A percentile compares a stretch with the other conserved stretches of the same genome.
These are phyloP conservation scores for Synchiropus splendidus DNA, from an alignment of 2,113 vertebrate species.

Conservation along the genomic window DNA sequence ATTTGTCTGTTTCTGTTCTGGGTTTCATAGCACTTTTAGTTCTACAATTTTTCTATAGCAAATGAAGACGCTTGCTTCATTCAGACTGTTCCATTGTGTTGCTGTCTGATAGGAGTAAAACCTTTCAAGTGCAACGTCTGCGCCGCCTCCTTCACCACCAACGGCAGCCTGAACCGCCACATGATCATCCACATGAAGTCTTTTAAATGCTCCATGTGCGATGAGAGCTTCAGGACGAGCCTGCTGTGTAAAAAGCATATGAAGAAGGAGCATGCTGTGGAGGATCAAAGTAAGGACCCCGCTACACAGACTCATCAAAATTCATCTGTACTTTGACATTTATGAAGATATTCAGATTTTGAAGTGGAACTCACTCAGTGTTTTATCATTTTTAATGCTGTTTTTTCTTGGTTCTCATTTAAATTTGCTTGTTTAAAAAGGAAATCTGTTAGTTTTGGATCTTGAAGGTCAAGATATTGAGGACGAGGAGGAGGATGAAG, in stretches of 20 bases:
- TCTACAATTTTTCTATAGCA: no score
- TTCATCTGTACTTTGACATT: neutral
- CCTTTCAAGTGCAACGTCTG: slow-evolving; percentile 89
- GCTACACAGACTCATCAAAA: neutral
- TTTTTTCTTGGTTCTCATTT: no score
- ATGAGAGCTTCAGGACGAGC: slow-evolving; percentile 85
- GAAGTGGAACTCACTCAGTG: neutral
- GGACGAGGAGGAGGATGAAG: slow-evolving; percentile 73
- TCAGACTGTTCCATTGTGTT: no score
- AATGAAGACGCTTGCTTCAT: no score
- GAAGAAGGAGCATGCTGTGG: slow-evolving; percentile 81
- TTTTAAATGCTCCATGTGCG: slow-evolving; percentile 87
- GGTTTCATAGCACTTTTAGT: no score
- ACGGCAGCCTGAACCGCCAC: slow-evolving; percentile 94
- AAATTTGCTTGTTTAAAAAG: no score
- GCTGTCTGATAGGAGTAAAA: slow-evolving; percentile 83
- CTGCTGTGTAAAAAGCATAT: slow-evolving; percentile 89
- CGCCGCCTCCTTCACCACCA: slow-evolving; percentile 88
- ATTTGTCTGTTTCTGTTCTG: no score
- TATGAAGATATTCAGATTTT: neutral
- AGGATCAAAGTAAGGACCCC: slow-evolving; percentile 61
- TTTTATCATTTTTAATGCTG: no score
- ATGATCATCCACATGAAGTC: slow-evolving; percentile 89
- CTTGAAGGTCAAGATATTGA: slow-evolving; percentile 56
- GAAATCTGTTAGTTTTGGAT: slow-evolving; percentile 45